These are phyloP conservation scores for Lasioglossum marginatum DNA, from an alignment of 2,888 invertebrate genomes.

Conservation along the genomic window DNA sequence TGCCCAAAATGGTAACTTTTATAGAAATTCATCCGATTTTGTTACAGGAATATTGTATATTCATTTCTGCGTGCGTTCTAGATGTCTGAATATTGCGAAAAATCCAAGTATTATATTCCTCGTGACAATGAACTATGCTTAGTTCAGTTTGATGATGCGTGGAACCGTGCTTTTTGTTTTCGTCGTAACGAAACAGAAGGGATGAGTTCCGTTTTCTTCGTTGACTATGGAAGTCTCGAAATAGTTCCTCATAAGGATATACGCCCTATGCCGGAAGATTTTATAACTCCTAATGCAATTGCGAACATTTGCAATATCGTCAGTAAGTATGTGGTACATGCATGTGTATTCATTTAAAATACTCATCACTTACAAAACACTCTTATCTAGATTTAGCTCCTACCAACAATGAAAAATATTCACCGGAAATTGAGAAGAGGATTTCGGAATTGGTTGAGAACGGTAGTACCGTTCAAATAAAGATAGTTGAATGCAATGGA, in stretches of 20 bases:
- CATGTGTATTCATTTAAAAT: not conserved
- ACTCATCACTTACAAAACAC: not conserved
- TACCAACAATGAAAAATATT: slow-evolving; percentile 31
- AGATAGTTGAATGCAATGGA: slow-evolving; percentile 59
- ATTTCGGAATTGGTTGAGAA: slow-evolving; percentile 43
- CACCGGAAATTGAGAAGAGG: slow-evolving; percentile 48
- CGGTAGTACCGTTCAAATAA: slow-evolving; percentile 46
- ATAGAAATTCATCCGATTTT: not conserved
- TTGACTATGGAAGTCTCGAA: slow-evolving; percentile 80
- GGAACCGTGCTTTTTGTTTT: slow-evolving; percentile 79
- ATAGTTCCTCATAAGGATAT: slow-evolving; percentile 76
- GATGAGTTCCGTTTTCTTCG: slow-evolving; percentile 74
- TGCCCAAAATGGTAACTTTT: slow-evolving; percentile 69
- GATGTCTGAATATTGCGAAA: slow-evolving; percentile 76
- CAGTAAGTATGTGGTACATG: slow-evolving; percentile 70
- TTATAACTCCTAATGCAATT: slow-evolving; percentile 70
- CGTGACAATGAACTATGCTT: slow-evolving; percentile 79
- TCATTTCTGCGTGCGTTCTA: slow-evolving; percentile 44
- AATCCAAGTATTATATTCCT: slow-evolving; percentile 78
- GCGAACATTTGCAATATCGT: slow-evolving; percentile 71
- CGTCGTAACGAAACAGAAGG: slow-evolving; percentile 55
- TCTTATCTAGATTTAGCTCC: slow-evolving; percentile 63
- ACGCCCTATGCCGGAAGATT: slow-evolving; percentile 79
- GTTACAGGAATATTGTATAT: not conserved
- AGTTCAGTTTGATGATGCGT: slow-evolving; percentile 74